phyloP scores from a whole-genome alignment of 2,797 vertebrate genomes.

The Poeciliopsis paucimaculata region DNA sequence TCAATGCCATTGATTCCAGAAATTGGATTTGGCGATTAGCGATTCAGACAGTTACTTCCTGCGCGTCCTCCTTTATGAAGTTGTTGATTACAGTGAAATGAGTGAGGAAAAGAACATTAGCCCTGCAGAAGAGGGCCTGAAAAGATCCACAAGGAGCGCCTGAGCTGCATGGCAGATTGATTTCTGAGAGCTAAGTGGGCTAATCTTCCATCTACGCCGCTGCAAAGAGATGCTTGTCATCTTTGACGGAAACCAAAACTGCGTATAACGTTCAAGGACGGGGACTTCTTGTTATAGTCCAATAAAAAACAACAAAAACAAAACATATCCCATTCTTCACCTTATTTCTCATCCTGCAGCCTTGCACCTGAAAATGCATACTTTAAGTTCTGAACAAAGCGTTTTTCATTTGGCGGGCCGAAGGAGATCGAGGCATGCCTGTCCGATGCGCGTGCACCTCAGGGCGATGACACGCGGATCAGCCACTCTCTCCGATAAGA shows the following conservation, averaged over 20 bases:
- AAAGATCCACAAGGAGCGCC: conserved; percentile 50
- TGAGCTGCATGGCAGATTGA: conserved; percentile 68
- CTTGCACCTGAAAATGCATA: conserved; percentile 21
- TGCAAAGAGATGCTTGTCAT: conserved; percentile 41
- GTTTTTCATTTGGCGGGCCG: not conserved
- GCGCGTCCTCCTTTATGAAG: conserved; percentile 60
- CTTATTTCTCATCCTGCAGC: conserved; percentile 42
- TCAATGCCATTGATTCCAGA: conserved; percentile 65
- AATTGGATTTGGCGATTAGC: conserved; percentile 67
- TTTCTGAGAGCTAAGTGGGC: conserved; percentile 68
- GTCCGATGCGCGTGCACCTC: conserved; percentile 24
- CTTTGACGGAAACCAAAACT: conserved; percentile 21
- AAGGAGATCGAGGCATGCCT: conserved; percentile 6
- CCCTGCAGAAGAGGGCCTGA: conserved; percentile 51
- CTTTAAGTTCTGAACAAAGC: conserved; percentile 1
- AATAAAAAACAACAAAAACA: conserved; percentile 18
- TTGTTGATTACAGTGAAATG: conserved; percentile 66
- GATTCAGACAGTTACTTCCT: conserved; percentile 61
- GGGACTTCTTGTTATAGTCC: conserved; percentile 14
- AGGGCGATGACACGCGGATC: conserved; percentile 30
- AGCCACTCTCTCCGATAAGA: conserved; percentile 15
- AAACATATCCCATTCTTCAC: conserved; percentile 28
- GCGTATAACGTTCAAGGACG: conserved; percentile 1
- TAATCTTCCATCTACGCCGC: conserved; percentile 65
- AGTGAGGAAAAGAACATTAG: conserved; percentile 58